A percentile compares a stretch with the other conserved stretches of the same genome.
These are phyloP conservation scores for Vanessa atalanta DNA, from an alignment of 1,140 invertebrate genomes.

Conservation along the genomic window DNA sequence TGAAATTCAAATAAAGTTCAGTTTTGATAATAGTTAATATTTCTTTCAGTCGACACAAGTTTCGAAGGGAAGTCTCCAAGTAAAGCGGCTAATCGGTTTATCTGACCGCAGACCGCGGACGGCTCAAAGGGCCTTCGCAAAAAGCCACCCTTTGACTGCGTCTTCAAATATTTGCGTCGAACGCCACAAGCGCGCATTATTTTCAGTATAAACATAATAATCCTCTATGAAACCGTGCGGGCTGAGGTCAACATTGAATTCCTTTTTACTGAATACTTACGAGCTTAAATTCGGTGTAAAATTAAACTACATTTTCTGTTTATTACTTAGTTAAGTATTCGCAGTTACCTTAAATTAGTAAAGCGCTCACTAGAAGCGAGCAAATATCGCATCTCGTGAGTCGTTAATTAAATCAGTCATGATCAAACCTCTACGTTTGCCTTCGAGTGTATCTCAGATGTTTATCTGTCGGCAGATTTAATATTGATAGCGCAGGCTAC, in stretches of 20 bases:
- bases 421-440: conserved; percentile 57
- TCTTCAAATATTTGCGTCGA: conserved; percentile 76
- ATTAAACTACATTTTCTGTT: conserved; percentile 35
- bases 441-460: conserved; percentile 44
- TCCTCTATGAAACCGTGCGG: conserved; percentile 56
- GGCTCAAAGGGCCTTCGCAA: conserved; percentile 70
- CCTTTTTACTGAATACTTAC: conserved; percentile 39
- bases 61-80: conserved; percentile 23
- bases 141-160: conserved; percentile 73
- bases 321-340: conserved; percentile 35
- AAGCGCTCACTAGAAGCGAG: conserved; percentile 15
- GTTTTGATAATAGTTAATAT: background rate
- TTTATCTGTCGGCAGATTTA: conserved; percentile 61
- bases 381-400: conserved; percentile 23
- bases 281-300: conserved; percentile 35
- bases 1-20: too few species aligned
- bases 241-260: conserved; percentile 41
- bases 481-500: conserved; percentile 62
- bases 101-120: conserved; percentile 67
- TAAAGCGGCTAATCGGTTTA: conserved; percentile 69
- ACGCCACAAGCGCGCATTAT: conserved; percentile 73
- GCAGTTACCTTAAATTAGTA: conserved; percentile 29
- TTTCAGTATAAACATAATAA: conserved; percentile 77
- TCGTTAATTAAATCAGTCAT: conserved; percentile 53
- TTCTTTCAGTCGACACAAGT: background rate